These are phyloP conservation scores for Hartigia nigra DNA, from an alignment of 2,888 invertebrate species.

Conservation along the genomic window DNA sequence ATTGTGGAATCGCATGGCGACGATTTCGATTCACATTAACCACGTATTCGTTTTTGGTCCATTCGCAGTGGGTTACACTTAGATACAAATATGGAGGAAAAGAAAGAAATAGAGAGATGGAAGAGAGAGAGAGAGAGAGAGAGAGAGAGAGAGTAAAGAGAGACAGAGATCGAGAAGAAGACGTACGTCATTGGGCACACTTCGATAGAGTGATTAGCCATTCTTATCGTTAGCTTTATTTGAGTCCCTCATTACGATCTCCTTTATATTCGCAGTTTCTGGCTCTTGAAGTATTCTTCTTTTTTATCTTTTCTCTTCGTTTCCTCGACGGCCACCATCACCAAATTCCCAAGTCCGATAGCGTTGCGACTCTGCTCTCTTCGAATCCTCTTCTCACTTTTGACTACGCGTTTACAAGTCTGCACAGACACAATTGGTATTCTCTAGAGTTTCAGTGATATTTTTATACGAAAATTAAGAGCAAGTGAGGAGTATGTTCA, in stretches of 20 bases:
- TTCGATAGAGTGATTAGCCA: neutral
- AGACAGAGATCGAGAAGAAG: neutral
- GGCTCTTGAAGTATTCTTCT: neutral
- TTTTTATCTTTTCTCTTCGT: neutral
- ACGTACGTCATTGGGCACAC: neutral
- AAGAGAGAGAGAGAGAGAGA: neutral
- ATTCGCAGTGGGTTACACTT: neutral
- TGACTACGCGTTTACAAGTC: conserved; percentile 47
- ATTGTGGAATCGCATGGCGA: neutral
- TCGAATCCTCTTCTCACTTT: conserved; percentile 1
- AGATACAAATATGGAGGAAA: neutral
- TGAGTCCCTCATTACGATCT: neutral
- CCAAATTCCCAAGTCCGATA: neutral
- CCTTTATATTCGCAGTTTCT: neutral
- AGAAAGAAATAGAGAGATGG: neutral
- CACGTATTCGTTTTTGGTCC: neutral
- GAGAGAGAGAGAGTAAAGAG: neutral
- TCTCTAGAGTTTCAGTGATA: neutral
- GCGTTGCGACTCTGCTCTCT: neutral
- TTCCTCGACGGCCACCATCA: neutral
- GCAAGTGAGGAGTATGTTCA: too few relatives aligned
- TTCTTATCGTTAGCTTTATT: neutral
- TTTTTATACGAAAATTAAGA: neutral
- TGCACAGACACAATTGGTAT: conserved; percentile 29
- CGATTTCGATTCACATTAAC: neutral